Evolutionary conservation across 53 echinoderm and acorn worm species (phyloP).

Genomic region (Luidia sarsii): DNA sequence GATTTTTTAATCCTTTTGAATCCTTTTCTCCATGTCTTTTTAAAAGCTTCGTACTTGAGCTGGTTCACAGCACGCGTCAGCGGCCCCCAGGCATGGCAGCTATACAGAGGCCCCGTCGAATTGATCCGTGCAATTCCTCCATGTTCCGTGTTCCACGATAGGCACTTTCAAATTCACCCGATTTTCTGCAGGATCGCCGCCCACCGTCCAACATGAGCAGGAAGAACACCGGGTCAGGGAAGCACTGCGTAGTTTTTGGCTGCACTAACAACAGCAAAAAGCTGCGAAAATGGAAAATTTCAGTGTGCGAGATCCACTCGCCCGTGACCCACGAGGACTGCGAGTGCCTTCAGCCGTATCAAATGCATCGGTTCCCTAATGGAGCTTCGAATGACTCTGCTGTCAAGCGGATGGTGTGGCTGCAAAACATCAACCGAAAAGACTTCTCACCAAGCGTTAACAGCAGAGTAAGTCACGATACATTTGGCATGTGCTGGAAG

Average conservation of each 20-base stretch:
- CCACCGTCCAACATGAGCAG: too few species aligned
- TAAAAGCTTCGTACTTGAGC: too few species aligned
- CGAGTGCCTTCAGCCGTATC: slow-evolving; percentile 47
- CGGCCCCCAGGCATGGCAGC: too few species aligned
- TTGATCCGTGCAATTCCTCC: too few species aligned
- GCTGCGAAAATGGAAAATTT: slow-evolving; percentile 45
- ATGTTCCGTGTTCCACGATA: too few species aligned
- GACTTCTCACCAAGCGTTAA: slow-evolving; percentile 27
- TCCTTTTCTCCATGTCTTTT: too few species aligned
- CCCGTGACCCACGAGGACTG: slow-evolving; percentile 29
- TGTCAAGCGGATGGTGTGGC: slow-evolving; percentile 30
- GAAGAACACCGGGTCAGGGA: slow-evolving; percentile 42
- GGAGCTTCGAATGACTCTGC: slow-evolving; percentile 1
- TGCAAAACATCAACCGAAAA: slow-evolving; percentile 45
- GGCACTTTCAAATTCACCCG: too few species aligned
- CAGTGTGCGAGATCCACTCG: slow-evolving; percentile 51
- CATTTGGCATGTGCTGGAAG: too few species aligned
- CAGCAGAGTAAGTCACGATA: slow-evolving; percentile 45
- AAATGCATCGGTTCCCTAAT: slow-evolving; percentile 49
- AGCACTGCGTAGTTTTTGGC: slow-evolving; percentile 48
- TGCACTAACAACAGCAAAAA: slow-evolving; percentile 54
- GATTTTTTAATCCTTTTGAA: too few species aligned
- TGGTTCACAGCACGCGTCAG: too few species aligned
- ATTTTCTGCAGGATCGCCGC: too few species aligned
- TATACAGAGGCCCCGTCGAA: too few species aligned